Evolutionary conservation across 2,888 invertebrate genomes (phyloP), one percentile per base, ranked within the genome.

Genomic region (Aphidoletes aphidimyza): DNA sequence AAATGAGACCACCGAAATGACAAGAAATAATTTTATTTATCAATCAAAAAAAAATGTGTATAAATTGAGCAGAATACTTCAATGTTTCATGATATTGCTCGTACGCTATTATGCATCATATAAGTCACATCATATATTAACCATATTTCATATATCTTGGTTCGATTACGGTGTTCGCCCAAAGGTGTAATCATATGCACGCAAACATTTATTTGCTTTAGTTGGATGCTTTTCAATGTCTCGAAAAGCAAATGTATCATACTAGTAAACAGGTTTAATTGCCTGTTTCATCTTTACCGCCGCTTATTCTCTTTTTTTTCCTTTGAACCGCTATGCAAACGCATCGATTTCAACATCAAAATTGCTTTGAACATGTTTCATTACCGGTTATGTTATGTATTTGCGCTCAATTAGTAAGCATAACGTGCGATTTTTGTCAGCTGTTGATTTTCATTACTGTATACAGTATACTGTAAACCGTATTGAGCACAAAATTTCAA

Each of bases 181-280:
- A 30, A 69, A 69, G 69, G 69, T 69, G 69, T 69, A 69, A 69
- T 69, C 69, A 69, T 69, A 69, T 69, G 69, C 69, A 69, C 34
- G 69, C 34, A 69, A 69, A 30, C 26, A 30, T 69, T 69, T 69
- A 69, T 69, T 69, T 69, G 69, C 69, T 69, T 69, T 30, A 69
- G 34, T n/a, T 9, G 34, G 30, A 69, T n/a, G 69, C 69, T 30
- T 69, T 69, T 69, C 69, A 69, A 30, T 69, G 69, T 69, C 54
- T 54, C 8, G 47, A 47, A 47, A 47, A 3, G 47, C 47, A 17
- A 22, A 26, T 26, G 5, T 54, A 26, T 54, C 54, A 54, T 11
- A 54, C 42, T 42, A 14, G 42, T 17, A 14, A 69, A 69, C 69
- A 30, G 69, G 69, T 69, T 69, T 14, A 14, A 11, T 30, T 69